A percentile compares a stretch with the other conserved stretches of the same genome.
Conservation (phyloP, 1,140 invertebrate genomes). For the Magallana angulata region DNA sequence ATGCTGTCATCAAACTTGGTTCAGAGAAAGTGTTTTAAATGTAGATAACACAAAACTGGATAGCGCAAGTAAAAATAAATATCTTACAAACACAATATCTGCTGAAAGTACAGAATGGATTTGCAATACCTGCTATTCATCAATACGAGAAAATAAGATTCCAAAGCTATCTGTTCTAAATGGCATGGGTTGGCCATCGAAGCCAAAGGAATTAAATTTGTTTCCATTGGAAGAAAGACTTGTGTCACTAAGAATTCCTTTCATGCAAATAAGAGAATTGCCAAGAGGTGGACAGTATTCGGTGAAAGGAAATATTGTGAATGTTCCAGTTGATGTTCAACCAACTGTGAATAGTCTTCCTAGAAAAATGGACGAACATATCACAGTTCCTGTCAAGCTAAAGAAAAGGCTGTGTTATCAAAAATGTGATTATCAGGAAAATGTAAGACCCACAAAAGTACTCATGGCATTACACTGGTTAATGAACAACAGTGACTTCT, state of each 20-base stretch:
- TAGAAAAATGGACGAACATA: constrained; percentile 42
- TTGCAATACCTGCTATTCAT: constrained; percentile 33
- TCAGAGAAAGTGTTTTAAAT: not conserved
- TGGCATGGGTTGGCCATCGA: constrained; percentile 25
- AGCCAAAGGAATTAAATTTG: constrained; percentile 30
- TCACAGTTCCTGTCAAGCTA: constrained; percentile 51
- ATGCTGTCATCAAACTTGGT: constrained; percentile 47
- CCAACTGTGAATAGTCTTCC: constrained; percentile 54
- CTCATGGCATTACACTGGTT: constrained; percentile 38
- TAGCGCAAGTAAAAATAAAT: not conserved
- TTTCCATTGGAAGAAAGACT: constrained; percentile 50
- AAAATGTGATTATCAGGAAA: constrained; percentile 48
- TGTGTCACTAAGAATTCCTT: constrained; percentile 38
- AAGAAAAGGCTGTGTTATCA: constrained; percentile 51
- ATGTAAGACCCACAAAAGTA: constrained; percentile 46
- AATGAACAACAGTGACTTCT: constrained; percentile 45
- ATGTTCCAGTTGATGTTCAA: constrained; percentile 40
- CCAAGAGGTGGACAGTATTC: constrained; percentile 33
- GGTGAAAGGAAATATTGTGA: constrained; percentile 41
- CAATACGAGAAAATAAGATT: constrained; percentile 19
- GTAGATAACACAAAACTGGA: not conserved
- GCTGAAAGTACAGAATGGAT: constrained; percentile 41
- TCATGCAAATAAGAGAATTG: constrained; percentile 44
- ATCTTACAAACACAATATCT: constrained; percentile 22
- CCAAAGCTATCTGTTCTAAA: constrained; percentile 41